Percentiles rank a stretch among this genome's conserved stretches.
Conservation (phyloP, 2,797 vertebrate species). For the Sebastes variabilis region DNA sequence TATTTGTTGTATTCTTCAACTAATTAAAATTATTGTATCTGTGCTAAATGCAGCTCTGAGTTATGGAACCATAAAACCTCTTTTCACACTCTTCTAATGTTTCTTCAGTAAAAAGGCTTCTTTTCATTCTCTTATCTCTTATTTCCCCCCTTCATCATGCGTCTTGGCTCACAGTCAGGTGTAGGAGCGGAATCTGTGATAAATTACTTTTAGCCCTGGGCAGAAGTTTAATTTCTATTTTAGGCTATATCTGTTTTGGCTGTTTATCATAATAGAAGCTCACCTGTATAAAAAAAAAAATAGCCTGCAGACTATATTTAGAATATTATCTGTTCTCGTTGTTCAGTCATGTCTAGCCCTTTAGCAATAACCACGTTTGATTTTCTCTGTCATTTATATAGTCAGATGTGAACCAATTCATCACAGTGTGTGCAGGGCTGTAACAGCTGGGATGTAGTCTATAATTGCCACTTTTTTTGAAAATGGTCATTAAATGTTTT, state of each 20-base stretch:
- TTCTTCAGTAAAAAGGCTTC: neutral
- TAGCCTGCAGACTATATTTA: conserved; percentile 3
- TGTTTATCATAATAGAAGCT: conserved; percentile 22
- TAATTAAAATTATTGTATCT: neutral
- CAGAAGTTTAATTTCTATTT: conserved; percentile 23
- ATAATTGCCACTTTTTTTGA: neutral
- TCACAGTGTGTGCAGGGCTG: neutral
- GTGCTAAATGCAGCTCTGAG: neutral
- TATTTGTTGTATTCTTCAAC: neutral
- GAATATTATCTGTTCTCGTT: neutral
- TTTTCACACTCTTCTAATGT: neutral
- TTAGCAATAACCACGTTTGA: conserved; percentile 2
- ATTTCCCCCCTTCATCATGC: neutral
- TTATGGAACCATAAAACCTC: neutral
- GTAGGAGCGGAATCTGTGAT: neutral
- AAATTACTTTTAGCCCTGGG: neutral
- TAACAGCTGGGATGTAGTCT: neutral
- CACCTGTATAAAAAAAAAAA: conserved; percentile 24
- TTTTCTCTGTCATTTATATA: neutral
- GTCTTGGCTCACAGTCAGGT: neutral
- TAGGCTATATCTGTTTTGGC: conserved; percentile 7
- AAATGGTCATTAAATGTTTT: neutral
- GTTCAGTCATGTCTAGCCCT: neutral
- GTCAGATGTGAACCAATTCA: neutral
- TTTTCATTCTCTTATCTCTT: conserved; percentile 8